Evolutionary conservation across 2,113 vertebrate species (phyloP), one percentile per base, ranked within the genome.

Genomic region (Oryzias curvinotus): DNA sequence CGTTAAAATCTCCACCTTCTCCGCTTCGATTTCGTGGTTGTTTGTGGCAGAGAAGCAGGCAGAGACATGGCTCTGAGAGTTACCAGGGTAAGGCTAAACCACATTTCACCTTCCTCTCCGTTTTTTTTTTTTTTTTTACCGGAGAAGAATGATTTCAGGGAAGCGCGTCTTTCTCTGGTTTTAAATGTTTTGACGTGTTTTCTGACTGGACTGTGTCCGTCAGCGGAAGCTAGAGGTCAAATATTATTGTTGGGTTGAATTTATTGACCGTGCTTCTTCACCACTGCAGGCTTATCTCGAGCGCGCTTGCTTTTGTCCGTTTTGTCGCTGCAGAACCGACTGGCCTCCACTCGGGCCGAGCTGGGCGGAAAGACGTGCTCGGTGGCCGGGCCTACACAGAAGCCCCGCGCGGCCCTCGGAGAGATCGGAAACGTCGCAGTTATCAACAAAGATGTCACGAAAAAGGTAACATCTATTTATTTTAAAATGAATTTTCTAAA

Each of bases 341-440:
- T 91, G 43, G 93, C 85, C 43, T 73, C 80, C 8, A 88, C 91
- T 51, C 79, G 75, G 61, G 4, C 78, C 12, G 88, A 75, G 16
- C 44, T 86, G 50, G 61, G 70, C 0, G 90, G 54, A 2, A 95
- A 91, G 65, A 73, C 76, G 1, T 83, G 71, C 0, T 7, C 62
- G 1, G 51, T 43, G 3, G 2, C 16, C 13, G 92, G 83, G 46
- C 86, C 83, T 0, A 19, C 25, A 0, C 65, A 89, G 55, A 85
- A 93, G 14, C 68, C 89, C 0, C 84, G 92, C 51, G 83, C 87
- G 0, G 93, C 91, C 0, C 85, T 95, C 1, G 90, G 85, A 0
- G 93, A 96, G 50, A 93, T 94, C 4, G 93, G 91, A 60, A 89
- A 91, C 62, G 77, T 85, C 3, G 63, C 77, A 0, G 48, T 36